Evolutionary conservation across 1,140 invertebrate species (phyloP), one percentile per base, ranked within the genome.

Genomic region (Drosophila sp.): DNA sequence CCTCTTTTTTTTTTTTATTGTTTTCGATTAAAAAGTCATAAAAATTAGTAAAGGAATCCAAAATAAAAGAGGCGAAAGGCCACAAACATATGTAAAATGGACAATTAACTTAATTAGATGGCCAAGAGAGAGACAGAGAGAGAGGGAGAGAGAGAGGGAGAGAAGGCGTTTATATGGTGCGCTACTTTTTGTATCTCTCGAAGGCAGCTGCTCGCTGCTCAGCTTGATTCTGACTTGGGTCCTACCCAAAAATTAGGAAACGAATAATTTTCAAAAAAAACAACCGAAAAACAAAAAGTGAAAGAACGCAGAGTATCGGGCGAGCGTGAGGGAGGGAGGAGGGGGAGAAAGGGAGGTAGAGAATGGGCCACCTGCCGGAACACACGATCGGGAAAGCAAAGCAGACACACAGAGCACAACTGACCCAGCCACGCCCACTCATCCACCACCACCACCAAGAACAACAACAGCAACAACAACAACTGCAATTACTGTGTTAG

Each of bases 21-120:
- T 60, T 87, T 87, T 87, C 83, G 84, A 87, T 87, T 87, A 87
- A 87, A 89, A 87, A 76, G 70, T 83, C 84, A 83, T 87, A 64
- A 87, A 80, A 76, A 70, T 72, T 68, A 72, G 66, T 67, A 50
- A 66, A 40, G 27, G 11, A 33, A 70, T 66, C 57, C 63, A 61
- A 17, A 17, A 50, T n/a, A 62, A 35, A 35, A 32, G 27, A 35
- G 29, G 27, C n/a, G 35, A 38, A 57, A 10, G 32, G 35, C 23
- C 3, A 61, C 25, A 75, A 75, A 80, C 84, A 83, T 87, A 89
- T 87, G 83, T 87, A 89, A 87, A 87, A 89, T 72, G 84, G 67
- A 83, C 83, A 87, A 87, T 87, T 87, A 83, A 87, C 70, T 89
- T 87, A 87, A 87, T 87, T 87, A 87, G 84, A 83, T 72, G 84